Evolutionary conservation across 2,888 invertebrate species (phyloP), one percentile per base, ranked within the genome.

Genomic region (Aleiodes alternator): DNA sequence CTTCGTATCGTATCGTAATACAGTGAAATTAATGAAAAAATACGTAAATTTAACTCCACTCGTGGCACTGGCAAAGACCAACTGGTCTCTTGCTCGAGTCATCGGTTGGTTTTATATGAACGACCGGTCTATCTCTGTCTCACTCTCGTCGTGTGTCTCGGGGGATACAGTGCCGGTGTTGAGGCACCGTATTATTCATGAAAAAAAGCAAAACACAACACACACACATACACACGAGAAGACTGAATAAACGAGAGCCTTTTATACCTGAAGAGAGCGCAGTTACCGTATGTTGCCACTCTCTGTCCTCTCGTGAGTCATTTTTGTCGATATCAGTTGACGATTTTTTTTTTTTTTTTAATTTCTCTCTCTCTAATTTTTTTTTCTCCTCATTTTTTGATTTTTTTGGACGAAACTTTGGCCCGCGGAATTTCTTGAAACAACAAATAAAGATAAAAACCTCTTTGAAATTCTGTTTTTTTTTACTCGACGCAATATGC

Each of bases 71-170:
- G 85, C 87, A 82, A 48, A 86, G 82, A 82, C 76, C 78, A 83
- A 88, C 87, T 87, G 87, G 85, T 84, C 83, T 81, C 84, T 81
- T 78, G 81, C 82, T 83, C 83, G 86, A 86, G 84, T 84, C 79
- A 84, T 81, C 80, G 81, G 82, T 80, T 80, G 84, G 86, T 85
- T 87, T 87, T 88, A 88, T 87, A 84, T 84, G 83, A 85, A 79
- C 77, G 83, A 84, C 83, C 82, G 84, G 84, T 82, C 82, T 82
- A 84, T 79, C 83, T 83, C 83, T 79, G 71, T 78, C 77, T 74
- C 68, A 66, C 68, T 72, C 68, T 72, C 73, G 73, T 75, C 75
- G 73, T 69, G 61, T 70, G 66, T 69, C 57, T 64, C 55, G 75
- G 16, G 11, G 56, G 23, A 2, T 23, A 38, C 48, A 23, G 64